phyloP scores from a whole-genome alignment of 92 coral and sea anemone species.

The Palythoa grandiflora region DNA sequence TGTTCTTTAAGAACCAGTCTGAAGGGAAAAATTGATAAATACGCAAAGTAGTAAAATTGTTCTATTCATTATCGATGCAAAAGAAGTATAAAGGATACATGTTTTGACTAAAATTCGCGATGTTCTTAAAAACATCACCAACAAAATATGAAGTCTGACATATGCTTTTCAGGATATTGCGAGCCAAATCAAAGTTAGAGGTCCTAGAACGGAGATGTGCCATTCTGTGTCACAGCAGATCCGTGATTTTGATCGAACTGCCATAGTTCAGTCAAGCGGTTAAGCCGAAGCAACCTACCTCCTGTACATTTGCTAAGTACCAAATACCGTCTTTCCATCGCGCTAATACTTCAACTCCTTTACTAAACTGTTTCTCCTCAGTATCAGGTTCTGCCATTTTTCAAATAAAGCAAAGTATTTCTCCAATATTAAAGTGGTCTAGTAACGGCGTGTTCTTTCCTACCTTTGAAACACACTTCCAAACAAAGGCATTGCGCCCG shows the following conservation, averaged over 20 bases:
- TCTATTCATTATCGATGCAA: not conserved
- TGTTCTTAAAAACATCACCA: not conserved
- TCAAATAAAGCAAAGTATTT: not conserved
- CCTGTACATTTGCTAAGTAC: conserved; percentile 42
- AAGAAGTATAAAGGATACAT: not conserved
- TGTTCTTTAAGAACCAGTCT: too few species aligned
- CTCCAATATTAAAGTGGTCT: not conserved
- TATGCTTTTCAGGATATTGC: not conserved
- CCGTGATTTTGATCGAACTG: not conserved
- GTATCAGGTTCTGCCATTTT: conserved; percentile 35
- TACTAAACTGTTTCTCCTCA: conserved; percentile 26
- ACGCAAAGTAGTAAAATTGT: not conserved
- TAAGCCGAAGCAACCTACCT: conserved; percentile 15
- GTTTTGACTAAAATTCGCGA: not conserved
- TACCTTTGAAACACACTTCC: not conserved
- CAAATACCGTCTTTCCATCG: conserved; percentile 50
- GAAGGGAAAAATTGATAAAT: not conserved
- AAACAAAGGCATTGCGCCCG: conserved; percentile 45
- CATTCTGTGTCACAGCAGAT: not conserved
- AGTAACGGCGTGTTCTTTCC: not conserved
- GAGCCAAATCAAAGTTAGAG: not conserved
- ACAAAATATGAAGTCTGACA: not conserved
- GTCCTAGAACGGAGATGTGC: not conserved
- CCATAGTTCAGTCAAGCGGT: not conserved
- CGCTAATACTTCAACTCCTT: conserved; percentile 41